Conservation (phyloP, 2,797 vertebrate genomes). For the Atherinosoma microstoma region DNA sequence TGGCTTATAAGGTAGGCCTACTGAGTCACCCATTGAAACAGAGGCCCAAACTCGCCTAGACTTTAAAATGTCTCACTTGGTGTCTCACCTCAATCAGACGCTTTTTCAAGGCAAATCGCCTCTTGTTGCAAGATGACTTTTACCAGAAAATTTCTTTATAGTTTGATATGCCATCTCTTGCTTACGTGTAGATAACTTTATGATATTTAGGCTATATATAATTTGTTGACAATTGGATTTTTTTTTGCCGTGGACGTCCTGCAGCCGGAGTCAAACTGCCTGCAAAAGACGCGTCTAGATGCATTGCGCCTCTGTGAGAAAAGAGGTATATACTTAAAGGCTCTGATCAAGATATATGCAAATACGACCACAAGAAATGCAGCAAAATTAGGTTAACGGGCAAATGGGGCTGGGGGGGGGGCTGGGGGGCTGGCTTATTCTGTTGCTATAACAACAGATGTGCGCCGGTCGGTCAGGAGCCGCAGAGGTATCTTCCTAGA, state of each 20-base stretch:
- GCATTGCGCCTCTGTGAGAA: conserved; percentile 33
- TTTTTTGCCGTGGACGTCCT: not conserved
- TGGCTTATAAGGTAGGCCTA: conserved; percentile 39
- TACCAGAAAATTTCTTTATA: not conserved
- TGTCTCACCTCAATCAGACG: not conserved
- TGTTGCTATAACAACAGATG: conserved; percentile 81
- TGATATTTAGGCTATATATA: not conserved
- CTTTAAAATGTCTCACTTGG: conserved; percentile 57
- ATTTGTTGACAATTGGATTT: not conserved
- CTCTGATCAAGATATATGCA: conserved; percentile 69
- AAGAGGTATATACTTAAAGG: conserved; percentile 24
- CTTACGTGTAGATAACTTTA: not conserved
- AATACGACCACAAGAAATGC: conserved; percentile 69
- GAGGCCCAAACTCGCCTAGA: conserved; percentile 66
- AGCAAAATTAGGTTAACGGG: conserved; percentile 75
- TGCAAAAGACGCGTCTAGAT: conserved; percentile 13
- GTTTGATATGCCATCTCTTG: not conserved
- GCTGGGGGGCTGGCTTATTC: conserved; percentile 61
- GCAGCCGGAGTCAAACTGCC: not conserved
- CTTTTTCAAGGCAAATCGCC: not conserved
- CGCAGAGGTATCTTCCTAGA: conserved; percentile 65
- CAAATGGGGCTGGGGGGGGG: conserved; percentile 76
- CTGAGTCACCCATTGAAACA: conserved; percentile 61
- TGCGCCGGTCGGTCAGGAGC: conserved; percentile 35
- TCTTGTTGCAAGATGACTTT: conserved; percentile 2